Percentiles rank a stretch among this genome's conserved stretches.
Evolutionary conservation across 1,140 invertebrate species (phyloP).

Genomic region (Berghia stephanieae): DNA sequence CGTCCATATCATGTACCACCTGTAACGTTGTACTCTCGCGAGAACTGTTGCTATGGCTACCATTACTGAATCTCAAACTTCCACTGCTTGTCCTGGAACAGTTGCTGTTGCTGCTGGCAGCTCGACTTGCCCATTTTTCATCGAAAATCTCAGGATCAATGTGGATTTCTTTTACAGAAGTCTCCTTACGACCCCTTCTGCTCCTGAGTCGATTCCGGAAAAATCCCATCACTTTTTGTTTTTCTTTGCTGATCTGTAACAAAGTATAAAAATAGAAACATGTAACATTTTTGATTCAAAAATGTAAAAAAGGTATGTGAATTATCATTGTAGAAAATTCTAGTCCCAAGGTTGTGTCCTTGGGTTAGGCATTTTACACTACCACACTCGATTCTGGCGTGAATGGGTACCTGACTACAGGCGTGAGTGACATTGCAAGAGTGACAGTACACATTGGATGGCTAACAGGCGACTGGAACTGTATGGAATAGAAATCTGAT

Average conservation of each 20-base stretch:
- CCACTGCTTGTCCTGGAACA: not conserved
- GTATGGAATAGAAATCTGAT: too few relatives aligned
- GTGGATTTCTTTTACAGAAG: constrained; percentile 18
- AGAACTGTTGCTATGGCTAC: not conserved
- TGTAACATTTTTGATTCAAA: too few relatives aligned
- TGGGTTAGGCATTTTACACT: too few relatives aligned
- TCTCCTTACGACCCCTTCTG: not conserved
- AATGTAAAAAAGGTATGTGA: too few relatives aligned
- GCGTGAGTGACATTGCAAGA: too few relatives aligned
- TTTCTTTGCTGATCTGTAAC: not conserved
- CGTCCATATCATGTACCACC: constrained; percentile 23
- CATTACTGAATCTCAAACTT: not conserved
- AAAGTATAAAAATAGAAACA: not conserved
- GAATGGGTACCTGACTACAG: too few relatives aligned
- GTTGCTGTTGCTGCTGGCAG: not conserved
- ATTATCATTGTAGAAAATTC: too few relatives aligned
- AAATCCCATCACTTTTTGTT: not conserved
- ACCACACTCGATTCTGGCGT: too few relatives aligned
- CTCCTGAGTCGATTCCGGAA: not conserved
- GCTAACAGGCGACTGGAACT: too few relatives aligned
- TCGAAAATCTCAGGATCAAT: not conserved
- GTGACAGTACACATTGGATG: too few relatives aligned
- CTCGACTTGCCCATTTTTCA: not conserved
- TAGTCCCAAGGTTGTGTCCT: too few relatives aligned
- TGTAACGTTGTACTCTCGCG: not conserved